phyloP scores from a whole-genome alignment of 2,888 invertebrate genomes.

The Monopis laevigella region DNA sequence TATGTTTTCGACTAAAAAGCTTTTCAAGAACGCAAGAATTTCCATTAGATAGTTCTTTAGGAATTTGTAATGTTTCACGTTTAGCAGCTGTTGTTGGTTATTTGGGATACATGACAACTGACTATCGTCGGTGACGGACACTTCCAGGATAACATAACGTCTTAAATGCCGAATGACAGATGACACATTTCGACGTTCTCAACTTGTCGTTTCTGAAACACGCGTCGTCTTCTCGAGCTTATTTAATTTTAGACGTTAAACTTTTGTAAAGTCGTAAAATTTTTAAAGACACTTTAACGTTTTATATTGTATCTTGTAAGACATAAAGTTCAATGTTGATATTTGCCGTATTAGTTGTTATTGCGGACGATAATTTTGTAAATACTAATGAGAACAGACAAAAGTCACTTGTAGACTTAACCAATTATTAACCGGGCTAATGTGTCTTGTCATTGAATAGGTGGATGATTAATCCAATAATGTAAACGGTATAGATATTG shows the following conservation, averaged over 20 bases:
- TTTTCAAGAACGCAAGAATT: constrained; percentile 35
- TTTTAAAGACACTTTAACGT: background rate
- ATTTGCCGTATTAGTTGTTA: no score
- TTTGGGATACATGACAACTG: constrained; percentile 46
- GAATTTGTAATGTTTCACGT: constrained; percentile 37
- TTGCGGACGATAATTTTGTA: no score
- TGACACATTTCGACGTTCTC: constrained; percentile 67
- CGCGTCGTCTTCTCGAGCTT: constrained; percentile 32
- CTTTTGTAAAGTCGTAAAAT: background rate
- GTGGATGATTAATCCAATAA: constrained; percentile 23
- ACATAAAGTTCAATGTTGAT: no score
- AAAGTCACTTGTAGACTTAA: constrained; percentile 34
- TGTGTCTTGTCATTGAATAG: constrained; percentile 38
- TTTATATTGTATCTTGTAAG: no score
- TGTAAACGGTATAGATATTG: constrained; percentile 1
- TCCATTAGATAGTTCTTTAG: constrained; percentile 39
- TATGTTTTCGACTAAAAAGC: constrained; percentile 21
- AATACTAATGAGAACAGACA: constrained; percentile 41
- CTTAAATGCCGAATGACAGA: constrained; percentile 66
- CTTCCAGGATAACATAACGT: constrained; percentile 62
- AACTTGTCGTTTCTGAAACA: constrained; percentile 64
- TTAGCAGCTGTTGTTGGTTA: constrained; percentile 50
- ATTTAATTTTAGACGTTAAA: constrained; percentile 41
- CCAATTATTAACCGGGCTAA: constrained; percentile 37
- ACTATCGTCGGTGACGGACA: constrained; percentile 35